These are phyloP conservation scores for Drosophila nebulosa DNA, from an alignment of 1,140 invertebrate genomes.

Conservation along the genomic window DNA sequence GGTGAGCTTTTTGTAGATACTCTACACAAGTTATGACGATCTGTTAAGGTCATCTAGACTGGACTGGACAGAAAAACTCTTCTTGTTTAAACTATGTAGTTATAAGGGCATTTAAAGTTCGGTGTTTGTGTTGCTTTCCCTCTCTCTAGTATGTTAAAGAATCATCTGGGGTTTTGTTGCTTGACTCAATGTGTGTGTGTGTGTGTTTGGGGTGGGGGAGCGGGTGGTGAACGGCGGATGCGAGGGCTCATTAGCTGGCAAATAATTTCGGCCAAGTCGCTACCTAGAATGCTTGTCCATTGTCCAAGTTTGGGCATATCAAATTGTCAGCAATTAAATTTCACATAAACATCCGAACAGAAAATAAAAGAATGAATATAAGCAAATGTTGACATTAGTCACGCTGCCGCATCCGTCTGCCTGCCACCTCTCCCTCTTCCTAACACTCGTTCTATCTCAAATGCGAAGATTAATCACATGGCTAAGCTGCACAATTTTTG, in stretches of 20 bases:
- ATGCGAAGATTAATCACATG: slow-evolving; percentile 47
- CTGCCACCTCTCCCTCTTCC: slow-evolving; percentile 18
- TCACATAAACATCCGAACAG: slow-evolving; percentile 35
- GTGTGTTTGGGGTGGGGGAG: slow-evolving; percentile 12
- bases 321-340: slow-evolving; percentile 43
- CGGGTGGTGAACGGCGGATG: slow-evolving; percentile 5
- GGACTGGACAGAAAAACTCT: no score
- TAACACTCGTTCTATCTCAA: background rate
- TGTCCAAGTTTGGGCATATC: slow-evolving; percentile 18
- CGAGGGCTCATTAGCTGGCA: slow-evolving; percentile 56
- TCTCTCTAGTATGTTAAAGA: background rate
- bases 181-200: slow-evolving; percentile 24
- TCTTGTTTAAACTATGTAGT: no score
- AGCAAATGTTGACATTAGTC: slow-evolving; percentile 70
- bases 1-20: no score
- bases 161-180: background rate
- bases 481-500: slow-evolving; percentile 41
- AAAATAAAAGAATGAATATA: slow-evolving; percentile 42
- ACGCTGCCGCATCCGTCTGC: slow-evolving; percentile 39
- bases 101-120: background rate
- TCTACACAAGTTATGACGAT: no score
- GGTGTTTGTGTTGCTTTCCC: background rate
- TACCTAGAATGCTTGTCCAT: slow-evolving; percentile 34
- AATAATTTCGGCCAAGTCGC: slow-evolving; percentile 22
- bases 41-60: no score